Evolutionary conservation across 30 jellyfish, hydroid and myxozoan species (phyloP), one percentile per base, ranked within the genome.

Genomic region (Turritopsis rubra): DNA sequence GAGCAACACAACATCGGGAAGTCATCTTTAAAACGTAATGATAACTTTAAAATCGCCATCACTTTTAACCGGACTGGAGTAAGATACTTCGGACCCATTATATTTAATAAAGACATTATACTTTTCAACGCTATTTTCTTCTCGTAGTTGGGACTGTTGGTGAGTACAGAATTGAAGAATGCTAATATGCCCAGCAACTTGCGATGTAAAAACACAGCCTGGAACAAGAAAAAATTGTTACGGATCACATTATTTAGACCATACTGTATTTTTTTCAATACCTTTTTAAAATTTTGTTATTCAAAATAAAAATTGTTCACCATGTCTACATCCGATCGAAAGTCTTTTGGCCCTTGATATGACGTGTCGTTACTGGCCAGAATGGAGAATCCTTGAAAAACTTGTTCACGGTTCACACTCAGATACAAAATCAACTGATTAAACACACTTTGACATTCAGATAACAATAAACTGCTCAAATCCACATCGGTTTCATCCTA

Each of bases 31-130:
- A 84, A 65, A 27, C 84, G 75, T 84, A 86, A 75, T 13, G 93
- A 88, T 1, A 91, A 89, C 19, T 91, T 84, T 75, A 91, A 28
- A 26, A 91, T 87, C 22, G 96, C 97, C 96, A 91, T 91, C 19
- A 91, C 82, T 74, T 91, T 91, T 60, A 91, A 73, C 1, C 97
- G 97, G 17, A 91, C 96, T 18, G 92, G 90, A 1, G 97, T 91
- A 29, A 91, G 75, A 70, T 86, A 88, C 24, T 28, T 82, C 0
- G 95, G 89, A 17, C 96, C 97, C 91, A 91, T 83, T 8, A 91
- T 66, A 24, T 91, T 88, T 86, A 87, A 70, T 24, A 91, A 78
- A n/a, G 87, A 79, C 1, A 86, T 85, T 9, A 91, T 90, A 66
- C 97, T 91, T 65, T 75, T 88, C 81, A 91, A 72, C 1, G 96